Conservation (phyloP, 2,888 invertebrate genomes). For the Tipula helvola region DNA sequence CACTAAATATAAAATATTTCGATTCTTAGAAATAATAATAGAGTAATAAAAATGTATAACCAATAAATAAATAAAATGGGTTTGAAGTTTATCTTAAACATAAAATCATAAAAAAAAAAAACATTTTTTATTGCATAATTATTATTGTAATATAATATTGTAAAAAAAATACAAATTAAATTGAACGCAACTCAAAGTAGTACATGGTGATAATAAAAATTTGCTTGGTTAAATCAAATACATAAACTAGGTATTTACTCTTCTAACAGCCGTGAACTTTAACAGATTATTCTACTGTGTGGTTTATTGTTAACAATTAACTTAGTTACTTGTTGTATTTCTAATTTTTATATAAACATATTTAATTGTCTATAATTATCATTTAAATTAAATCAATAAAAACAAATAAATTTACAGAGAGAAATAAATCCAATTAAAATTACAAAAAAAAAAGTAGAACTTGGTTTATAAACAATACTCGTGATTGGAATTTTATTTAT, state of each 20-base stretch:
- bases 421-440: not conserved
- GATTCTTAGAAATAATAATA: not conserved
- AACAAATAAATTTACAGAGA: not conserved
- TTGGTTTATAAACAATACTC: not conserved
- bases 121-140: not conserved
- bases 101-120: not conserved
- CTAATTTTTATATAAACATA: not conserved
- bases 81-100: not conserved
- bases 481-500: not conserved
- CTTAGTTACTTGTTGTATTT: not conserved
- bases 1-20: not conserved
- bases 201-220: not conserved
- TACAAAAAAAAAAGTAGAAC: not conserved
- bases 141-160: not conserved
- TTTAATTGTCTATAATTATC: not conserved
- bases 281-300: not conserved
- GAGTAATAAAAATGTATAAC: not conserved
- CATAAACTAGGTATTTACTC: not conserved
- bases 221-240: not conserved
- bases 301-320: not conserved
- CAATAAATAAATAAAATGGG: not conserved
- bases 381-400: not conserved
- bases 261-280: not conserved
- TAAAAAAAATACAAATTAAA: not conserved
- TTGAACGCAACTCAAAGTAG: not conserved